phyloP scores from a whole-genome alignment of 2,888 invertebrate species.

The Philaethria dido region DNA sequence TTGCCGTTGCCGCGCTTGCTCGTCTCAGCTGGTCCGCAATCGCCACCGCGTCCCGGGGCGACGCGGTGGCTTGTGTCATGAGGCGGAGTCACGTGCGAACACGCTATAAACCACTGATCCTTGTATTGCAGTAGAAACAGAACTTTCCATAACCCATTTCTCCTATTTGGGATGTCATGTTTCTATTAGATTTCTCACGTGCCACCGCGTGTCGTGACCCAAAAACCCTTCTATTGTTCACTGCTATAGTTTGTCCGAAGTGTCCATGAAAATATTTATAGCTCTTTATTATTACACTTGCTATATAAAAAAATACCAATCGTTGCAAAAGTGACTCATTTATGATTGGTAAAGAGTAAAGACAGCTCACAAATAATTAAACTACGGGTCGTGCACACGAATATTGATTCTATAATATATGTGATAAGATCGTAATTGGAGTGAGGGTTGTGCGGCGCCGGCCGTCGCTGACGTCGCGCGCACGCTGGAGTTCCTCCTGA shows the following conservation, averaged over 20 bases:
- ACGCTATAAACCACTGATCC: conserved; percentile 52
- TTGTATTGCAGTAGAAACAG: conserved; percentile 55
- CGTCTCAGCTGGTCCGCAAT: too few species aligned
- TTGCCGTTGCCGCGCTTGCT: too few species aligned
- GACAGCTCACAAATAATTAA: neutral
- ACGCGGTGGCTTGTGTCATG: too few species aligned
- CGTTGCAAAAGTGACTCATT: neutral
- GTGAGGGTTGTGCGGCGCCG: conserved; percentile 50
- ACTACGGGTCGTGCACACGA: neutral
- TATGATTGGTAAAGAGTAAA: neutral
- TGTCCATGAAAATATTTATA: conserved; percentile 42
- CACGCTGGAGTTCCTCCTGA: conserved; percentile 58
- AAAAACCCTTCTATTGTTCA: conserved; percentile 44
- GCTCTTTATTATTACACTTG: neutral
- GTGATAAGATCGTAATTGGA: conserved; percentile 50
- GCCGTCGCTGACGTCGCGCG: conserved; percentile 56
- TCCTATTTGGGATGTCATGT: conserved; percentile 55
- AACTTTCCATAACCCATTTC: conserved; percentile 69
- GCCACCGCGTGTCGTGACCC: conserved; percentile 50
- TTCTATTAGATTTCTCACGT: conserved; percentile 52
- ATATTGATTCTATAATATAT: neutral
- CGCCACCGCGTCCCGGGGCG: too few species aligned
- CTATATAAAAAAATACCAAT: neutral
- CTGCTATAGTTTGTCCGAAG: conserved; percentile 36
- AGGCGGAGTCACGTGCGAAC: neutral